Percentiles rank a stretch among this genome's conserved stretches.
phyloP scores from a whole-genome alignment of 2,888 invertebrate genomes.

The Scaptomyza flava region DNA sequence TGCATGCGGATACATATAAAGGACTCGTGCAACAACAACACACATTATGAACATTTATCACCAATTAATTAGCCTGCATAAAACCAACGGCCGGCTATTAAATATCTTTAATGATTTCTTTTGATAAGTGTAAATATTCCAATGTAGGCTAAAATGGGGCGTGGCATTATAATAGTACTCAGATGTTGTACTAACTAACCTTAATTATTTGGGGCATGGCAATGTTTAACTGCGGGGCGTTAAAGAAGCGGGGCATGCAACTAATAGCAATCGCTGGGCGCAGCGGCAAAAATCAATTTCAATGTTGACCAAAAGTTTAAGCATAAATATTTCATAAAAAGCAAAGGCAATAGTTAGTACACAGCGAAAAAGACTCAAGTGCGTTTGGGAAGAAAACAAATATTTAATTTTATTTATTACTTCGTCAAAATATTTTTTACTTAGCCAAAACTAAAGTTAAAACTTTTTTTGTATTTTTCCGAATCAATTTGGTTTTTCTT shows the following conservation, averaged over 20 bases:
- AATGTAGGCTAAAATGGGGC: neutral
- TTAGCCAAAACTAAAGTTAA: too few relatives aligned
- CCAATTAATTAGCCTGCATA: conserved; percentile 65
- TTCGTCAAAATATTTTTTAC: too few relatives aligned
- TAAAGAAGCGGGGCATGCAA: conserved; percentile 1
- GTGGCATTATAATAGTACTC: conserved; percentile 31
- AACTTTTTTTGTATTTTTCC: neutral
- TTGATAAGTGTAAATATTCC: neutral
- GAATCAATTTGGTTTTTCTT: neutral
- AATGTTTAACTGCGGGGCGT: conserved; percentile 16
- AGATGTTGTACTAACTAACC: conserved; percentile 5
- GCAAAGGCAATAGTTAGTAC: conserved; percentile 16
- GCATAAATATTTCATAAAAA: conserved; percentile 65
- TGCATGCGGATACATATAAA: neutral
- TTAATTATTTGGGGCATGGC: conserved; percentile 56
- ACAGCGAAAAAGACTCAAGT: neutral
- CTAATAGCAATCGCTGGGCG: conserved; percentile 27
- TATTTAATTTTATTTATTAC: neutral
- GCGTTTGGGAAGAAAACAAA: neutral
- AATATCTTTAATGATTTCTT: conserved; percentile 48
- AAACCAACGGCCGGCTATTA: conserved; percentile 23
- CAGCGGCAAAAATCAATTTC: conserved; percentile 68
- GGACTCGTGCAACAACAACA: neutral
- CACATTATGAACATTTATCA: conserved; percentile 40
- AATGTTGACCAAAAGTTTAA: conserved; percentile 67